Conservation (phyloP, 1,140 invertebrate species). For the Himalopsyche phryganea region DNA sequence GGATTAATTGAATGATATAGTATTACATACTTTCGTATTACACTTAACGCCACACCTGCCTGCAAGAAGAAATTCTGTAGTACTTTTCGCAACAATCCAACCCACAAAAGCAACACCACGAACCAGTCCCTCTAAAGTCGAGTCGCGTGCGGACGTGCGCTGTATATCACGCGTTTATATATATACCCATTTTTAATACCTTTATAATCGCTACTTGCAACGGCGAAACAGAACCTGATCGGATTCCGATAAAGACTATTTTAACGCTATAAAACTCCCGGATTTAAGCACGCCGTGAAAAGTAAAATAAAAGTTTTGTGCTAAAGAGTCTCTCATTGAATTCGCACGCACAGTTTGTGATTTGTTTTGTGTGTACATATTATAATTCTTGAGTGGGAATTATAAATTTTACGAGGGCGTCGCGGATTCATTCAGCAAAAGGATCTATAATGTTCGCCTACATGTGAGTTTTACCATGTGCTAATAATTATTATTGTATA, state of each 20-base stretch:
- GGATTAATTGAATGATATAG: too few relatives aligned
- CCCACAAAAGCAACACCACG: not conserved
- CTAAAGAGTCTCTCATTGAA: too few relatives aligned
- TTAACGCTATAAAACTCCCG: too few relatives aligned
- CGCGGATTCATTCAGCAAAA: not conserved
- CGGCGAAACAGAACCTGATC: too few relatives aligned
- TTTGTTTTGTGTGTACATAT: too few relatives aligned
- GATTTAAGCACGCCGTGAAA: too few relatives aligned
- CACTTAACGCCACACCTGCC: slow-evolving; percentile 2
- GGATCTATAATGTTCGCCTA: slow-evolving; percentile 24
- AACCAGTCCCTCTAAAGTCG: slow-evolving; percentile 11
- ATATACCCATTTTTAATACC: not conserved
- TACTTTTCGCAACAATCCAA: slow-evolving; percentile 14
- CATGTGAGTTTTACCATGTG: slow-evolving; percentile 22
- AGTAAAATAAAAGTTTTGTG: too few relatives aligned
- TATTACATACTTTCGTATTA: too few relatives aligned
- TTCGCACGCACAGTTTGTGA: slow-evolving; percentile 2
- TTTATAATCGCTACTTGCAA: too few relatives aligned
- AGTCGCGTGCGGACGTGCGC: slow-evolving; percentile 3
- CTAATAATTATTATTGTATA: not conserved
- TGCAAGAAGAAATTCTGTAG: slow-evolving; percentile 12
- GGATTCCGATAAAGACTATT: too few relatives aligned
- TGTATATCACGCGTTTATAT: not conserved
- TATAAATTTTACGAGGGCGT: not conserved
- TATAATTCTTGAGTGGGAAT: not conserved